phyloP scores from a whole-genome alignment of 2,113 vertebrate genomes.

The Hippolais icterina region DNA sequence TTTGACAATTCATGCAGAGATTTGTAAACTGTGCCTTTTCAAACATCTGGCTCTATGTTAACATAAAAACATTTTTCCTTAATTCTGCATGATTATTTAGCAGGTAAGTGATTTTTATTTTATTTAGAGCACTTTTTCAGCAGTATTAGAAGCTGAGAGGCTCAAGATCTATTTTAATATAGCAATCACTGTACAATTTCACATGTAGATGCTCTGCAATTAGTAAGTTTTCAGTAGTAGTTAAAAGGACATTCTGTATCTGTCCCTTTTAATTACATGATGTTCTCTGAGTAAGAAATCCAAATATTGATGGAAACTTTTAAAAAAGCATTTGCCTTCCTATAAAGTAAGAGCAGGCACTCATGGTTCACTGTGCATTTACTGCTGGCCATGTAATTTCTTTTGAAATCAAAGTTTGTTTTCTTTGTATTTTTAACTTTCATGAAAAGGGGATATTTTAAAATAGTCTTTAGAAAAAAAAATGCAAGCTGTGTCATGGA shows the following conservation, averaged over 20 bases:
- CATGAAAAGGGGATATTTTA: conserved; percentile 78
- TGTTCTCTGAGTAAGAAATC: conserved; percentile 47
- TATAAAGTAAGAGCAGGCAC: conserved; percentile 49
- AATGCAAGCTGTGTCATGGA: conserved; percentile 63
- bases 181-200: conserved; percentile 62
- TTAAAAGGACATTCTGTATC: conserved; percentile 54
- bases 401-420: conserved; percentile 71
- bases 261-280: conserved; percentile 46
- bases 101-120: conserved; percentile 65
- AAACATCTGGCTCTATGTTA: conserved; percentile 65
- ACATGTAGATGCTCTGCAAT: conserved; percentile 43
- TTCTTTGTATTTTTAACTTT: conserved; percentile 75
- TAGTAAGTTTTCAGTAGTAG: conserved; percentile 53
- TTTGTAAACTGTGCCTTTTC: conserved; percentile 78
- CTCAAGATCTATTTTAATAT: conserved; percentile 70
- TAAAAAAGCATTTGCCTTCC: conserved; percentile 45
- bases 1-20: conserved; percentile 67
- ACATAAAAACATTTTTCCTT: conserved; percentile 51
- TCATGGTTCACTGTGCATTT: conserved; percentile 75
- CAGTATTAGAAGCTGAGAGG: conserved; percentile 74
- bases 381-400: conserved; percentile 77
- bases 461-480: conserved; percentile 64
- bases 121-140: conserved; percentile 78
- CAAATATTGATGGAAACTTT: conserved; percentile 40
- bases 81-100: conserved; percentile 68